Percentiles rank a stretch among this genome's conserved stretches.
These are phyloP conservation scores for Erannis defoliaria DNA, from an alignment of 2,888 invertebrate species.

Conservation along the genomic window DNA sequence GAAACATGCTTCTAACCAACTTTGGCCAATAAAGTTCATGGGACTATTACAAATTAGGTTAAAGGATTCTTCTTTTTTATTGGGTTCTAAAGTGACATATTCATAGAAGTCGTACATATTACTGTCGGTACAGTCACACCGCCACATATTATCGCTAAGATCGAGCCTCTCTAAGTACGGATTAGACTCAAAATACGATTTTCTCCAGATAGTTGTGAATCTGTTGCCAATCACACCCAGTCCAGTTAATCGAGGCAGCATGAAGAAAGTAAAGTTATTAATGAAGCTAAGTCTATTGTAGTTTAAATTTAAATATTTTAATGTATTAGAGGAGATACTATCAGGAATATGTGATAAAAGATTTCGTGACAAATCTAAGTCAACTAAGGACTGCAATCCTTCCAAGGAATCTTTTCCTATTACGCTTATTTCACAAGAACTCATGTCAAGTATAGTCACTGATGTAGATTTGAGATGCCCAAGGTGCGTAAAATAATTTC, in stretches of 20 bases:
- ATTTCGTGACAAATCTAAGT: conserved; percentile 89
- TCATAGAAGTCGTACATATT: conserved; percentile 88
- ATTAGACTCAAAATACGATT: conserved; percentile 87
- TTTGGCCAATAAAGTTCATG: conserved; percentile 85
- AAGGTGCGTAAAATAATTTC: conserved; percentile 88
- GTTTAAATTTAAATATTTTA: conserved; percentile 87
- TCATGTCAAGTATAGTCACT: conserved; percentile 86
- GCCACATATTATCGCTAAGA: conserved; percentile 91
- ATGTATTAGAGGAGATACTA: conserved; percentile 86
- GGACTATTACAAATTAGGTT: conserved; percentile 90
- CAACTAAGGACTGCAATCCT: conserved; percentile 86
- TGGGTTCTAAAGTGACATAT: conserved; percentile 86
- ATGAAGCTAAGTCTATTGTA: conserved; percentile 87
- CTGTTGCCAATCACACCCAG: conserved; percentile 91
- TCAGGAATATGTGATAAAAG: conserved; percentile 88
- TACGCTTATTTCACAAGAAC: conserved; percentile 88
- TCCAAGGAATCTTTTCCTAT: conserved; percentile 86
- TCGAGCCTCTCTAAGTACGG: conserved; percentile 86
- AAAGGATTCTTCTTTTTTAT: conserved; percentile 80
- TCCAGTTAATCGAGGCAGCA: conserved; percentile 86
- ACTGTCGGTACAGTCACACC: conserved; percentile 89
- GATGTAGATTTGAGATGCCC: conserved; percentile 87
- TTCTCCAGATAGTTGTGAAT: conserved; percentile 88
- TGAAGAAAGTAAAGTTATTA: conserved; percentile 88
- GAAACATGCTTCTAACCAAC: conserved; percentile 90